Base-by-base conservation (phyloP, 2,888 invertebrate species). In the Malthinus flaveolus region DNA sequence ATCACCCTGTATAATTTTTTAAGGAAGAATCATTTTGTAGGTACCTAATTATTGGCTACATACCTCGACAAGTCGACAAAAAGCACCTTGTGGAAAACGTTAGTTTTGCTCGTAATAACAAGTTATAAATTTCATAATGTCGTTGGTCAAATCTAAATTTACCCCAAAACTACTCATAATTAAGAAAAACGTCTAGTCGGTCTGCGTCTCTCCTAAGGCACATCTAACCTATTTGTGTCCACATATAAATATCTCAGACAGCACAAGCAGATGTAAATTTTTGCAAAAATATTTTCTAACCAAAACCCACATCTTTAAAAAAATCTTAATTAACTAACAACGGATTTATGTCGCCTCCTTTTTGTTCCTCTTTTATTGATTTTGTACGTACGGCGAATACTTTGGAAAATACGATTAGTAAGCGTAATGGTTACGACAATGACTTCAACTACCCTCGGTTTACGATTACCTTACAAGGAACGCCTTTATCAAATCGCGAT, bases 221-320 rank as follows among this genome's bases (percentile, higher is more conserved):
- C 51, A 56, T 56, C 46, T 56, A 62, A 57, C 62, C 63, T 68
- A 70, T 69, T 71, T 71, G 66, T 64, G 68, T 70, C 42, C 60
- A 61, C 63, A 59, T 71, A 71, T 69, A 71, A 71, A 71, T 71
- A 71, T 65, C 68, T 65, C 71, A 70, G 70, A 70, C 68, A 64
- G 69, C 70, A n/a, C n/a, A 23, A 23, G 23, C 23, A 69, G 68
- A 70, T 70, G 69, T 67, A 64, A 65, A 60, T 67, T 66, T 68
- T 67, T 63, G 66, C 67, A 46, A 67, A 67, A 31, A 13, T 33
- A 49, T 42, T 45, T 49, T 53, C 53, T 12, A 49, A 32, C 36
- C 34, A 48, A 48, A 48, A 13, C 12, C 44, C 23, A 51, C 36
- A 49, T 50, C 56, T 50, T 49, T 23, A 35, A 32, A 23, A n/a